Percentiles rank a stretch among this genome's conserved stretches.
These are phyloP conservation scores for Crossocerus cetratus DNA, from an alignment of 2,888 invertebrate species.

Conservation along the genomic window DNA sequence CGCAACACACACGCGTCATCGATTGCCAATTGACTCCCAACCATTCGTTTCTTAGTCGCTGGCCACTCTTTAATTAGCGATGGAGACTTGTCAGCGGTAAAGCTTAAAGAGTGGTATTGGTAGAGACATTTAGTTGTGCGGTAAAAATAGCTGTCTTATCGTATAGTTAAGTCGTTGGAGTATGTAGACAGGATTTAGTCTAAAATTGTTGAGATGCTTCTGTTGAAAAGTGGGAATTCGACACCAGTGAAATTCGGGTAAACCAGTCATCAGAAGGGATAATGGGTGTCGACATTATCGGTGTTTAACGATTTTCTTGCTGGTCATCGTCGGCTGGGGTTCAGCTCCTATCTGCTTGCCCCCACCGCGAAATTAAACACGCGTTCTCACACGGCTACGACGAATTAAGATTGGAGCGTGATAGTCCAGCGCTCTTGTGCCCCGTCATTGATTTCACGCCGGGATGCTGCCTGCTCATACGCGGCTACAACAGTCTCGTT, in stretches of 20 bases:
- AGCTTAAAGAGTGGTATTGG: too few species aligned
- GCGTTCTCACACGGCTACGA: conserved; percentile 45
- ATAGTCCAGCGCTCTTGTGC: conserved; percentile 49
- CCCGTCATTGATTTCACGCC: conserved; percentile 54
- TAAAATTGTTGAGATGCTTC: too few species aligned
- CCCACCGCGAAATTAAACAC: conserved; percentile 40
- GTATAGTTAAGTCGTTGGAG: too few species aligned
- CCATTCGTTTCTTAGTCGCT: background rate
- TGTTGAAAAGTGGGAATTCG: too few species aligned
- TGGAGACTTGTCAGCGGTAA: too few species aligned
- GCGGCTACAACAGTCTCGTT: background rate
- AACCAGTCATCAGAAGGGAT: conserved; percentile 6
- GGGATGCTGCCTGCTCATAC: conserved; percentile 23
- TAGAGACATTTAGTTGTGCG: too few species aligned
- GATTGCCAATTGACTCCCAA: conserved; percentile 3
- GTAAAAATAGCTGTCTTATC: too few species aligned
- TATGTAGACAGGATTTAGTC: too few species aligned
- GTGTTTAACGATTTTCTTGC: conserved; percentile 50
- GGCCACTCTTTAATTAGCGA: background rate
- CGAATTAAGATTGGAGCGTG: conserved; percentile 54
- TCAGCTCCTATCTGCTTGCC: background rate
- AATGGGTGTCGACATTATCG: conserved; percentile 32
- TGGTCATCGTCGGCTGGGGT: conserved; percentile 44
- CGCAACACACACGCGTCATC: conserved; percentile 5
- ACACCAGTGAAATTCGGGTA: background rate